Conservation (phyloP, 2,888 invertebrate species). For the Apodemia zela region DNA sequence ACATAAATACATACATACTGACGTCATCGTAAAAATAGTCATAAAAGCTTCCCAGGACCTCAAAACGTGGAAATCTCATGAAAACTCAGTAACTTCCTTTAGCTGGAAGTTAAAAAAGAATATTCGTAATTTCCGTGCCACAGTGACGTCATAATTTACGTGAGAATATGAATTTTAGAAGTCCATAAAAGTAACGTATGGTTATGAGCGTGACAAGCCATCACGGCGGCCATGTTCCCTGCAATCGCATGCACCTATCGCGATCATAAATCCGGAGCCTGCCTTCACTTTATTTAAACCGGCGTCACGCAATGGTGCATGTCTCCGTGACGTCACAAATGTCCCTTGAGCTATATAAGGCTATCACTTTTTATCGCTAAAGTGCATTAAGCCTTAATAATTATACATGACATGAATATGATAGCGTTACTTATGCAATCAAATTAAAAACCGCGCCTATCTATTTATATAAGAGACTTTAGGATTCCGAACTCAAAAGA, state of each 20-base stretch:
- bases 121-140: not conserved
- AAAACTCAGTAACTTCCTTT: too few species aligned
- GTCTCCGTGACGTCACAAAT: not conserved
- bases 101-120: not conserved
- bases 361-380: not conserved
- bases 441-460: too few species aligned
- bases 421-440: too few species aligned
- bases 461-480: too few species aligned
- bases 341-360: not conserved
- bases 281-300: conserved; percentile 13
- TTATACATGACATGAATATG: too few species aligned
- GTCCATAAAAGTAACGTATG: not conserved
- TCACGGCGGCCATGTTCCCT: not conserved
- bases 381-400: conserved; percentile 6
- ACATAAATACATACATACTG: too few species aligned
- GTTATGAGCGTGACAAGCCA: not conserved
- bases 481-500: too few species aligned
- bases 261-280: not conserved
- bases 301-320: conserved; percentile 10
- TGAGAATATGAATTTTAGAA: not conserved
- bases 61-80: too few species aligned
- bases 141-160: not conserved
- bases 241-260: conserved; percentile 6
- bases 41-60: too few species aligned
- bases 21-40: too few species aligned